These are phyloP conservation scores for Varroa destructor DNA, from an alignment of 1,140 invertebrate genomes.

Conservation along the genomic window DNA sequence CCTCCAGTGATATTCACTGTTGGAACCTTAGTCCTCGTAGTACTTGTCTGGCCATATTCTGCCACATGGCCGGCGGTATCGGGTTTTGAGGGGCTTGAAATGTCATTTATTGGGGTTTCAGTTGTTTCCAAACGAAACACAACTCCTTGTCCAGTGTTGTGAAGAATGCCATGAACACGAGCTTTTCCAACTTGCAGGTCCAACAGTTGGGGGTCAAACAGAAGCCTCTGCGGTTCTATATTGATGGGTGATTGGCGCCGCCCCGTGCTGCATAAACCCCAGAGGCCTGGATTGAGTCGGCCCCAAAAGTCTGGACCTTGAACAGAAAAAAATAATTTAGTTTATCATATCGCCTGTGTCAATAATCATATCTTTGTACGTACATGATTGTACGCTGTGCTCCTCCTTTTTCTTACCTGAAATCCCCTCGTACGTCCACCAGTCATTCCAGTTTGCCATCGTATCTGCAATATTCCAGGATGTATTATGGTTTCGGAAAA, in stretches of 20 bases:
- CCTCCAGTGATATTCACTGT: conserved; percentile 77
- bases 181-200: conserved; percentile 7
- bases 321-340: conserved; percentile 36
- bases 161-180: conserved; percentile 29
- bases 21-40: conserved; percentile 50
- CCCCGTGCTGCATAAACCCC: conserved; percentile 86
- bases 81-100: conserved; percentile 76
- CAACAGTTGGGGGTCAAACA: conserved; percentile 1
- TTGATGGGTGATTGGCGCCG: conserved; percentile 88
- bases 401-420: background rate
- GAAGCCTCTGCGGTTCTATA: conserved; percentile 67
- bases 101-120: conserved; percentile 74
- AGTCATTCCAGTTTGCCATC: conserved; percentile 19
- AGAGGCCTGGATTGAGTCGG: conserved; percentile 66
- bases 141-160: conserved; percentile 80
- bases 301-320: conserved; percentile 94
- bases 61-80: conserved; percentile 61
- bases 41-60: conserved; percentile 67
- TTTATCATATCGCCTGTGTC: conserved; percentile 29
- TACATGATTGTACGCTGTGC: too few species aligned
- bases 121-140: conserved; percentile 82
- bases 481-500: too few species aligned
- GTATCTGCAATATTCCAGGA: background rate
- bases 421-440: conserved; percentile 26
- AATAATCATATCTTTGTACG: too few species aligned